A percentile compares a stretch with the other conserved stretches of the same genome.
Conservation (phyloP, 1,140 invertebrate genomes). For the Pectinophora gossypiella region DNA sequence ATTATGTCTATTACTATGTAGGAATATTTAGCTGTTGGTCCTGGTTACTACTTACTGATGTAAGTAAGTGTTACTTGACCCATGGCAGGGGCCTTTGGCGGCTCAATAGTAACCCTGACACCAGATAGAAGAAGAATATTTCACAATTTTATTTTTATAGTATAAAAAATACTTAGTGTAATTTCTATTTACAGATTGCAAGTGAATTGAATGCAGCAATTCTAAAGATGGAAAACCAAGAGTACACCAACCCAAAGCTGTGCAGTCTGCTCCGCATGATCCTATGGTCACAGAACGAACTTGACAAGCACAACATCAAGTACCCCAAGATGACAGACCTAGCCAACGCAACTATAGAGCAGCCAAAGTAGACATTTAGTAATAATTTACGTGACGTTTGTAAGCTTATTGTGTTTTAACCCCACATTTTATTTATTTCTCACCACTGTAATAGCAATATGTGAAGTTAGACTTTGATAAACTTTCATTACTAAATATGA, state of each 20-base stretch:
- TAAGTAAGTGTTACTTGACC: too few relatives aligned
- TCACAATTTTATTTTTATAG: too few relatives aligned
- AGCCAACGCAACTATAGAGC: conserved; percentile 87
- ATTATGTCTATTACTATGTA: too few relatives aligned
- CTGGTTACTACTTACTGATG: too few relatives aligned
- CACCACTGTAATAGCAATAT: background rate
- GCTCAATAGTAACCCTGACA: too few relatives aligned
- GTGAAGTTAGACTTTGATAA: background rate
- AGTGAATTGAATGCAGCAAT: conserved; percentile 98
- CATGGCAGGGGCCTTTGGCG: too few relatives aligned
- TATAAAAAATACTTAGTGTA: conserved; percentile 16
- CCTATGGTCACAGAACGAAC: conserved; percentile 95
- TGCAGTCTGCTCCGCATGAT: conserved; percentile 95
- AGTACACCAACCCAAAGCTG: conserved; percentile 91
- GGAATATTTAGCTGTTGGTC: too few relatives aligned
- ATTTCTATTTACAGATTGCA: conserved; percentile 83
- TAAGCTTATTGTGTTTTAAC: background rate
- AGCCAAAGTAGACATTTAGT: conserved; percentile 76
- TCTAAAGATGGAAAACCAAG: conserved; percentile 92
- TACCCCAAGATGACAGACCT: conserved; percentile 96
- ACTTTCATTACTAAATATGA: too few relatives aligned
- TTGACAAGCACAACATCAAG: conserved; percentile 95
- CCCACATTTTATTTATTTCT: background rate
- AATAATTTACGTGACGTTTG: background rate
- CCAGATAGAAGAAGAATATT: too few relatives aligned